Evolutionary conservation across 2,797 vertebrate genomes (phyloP), one percentile per base, ranked within the genome.

Genomic region (Thamnophis elegans): DNA sequence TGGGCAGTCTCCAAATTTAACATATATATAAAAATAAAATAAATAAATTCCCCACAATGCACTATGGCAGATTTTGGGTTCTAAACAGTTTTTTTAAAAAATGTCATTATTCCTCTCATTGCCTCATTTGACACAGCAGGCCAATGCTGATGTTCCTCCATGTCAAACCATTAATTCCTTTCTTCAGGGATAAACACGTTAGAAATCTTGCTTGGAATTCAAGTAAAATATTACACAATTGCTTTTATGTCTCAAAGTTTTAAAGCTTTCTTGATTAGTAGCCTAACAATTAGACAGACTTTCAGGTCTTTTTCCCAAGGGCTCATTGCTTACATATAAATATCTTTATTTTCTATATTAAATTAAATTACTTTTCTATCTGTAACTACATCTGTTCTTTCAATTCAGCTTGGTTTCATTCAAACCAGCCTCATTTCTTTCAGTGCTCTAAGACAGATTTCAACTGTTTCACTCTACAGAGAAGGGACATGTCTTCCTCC

Each of bases 371-470:
- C 22, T 8, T 87, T 65, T 87, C 22, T 86, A 53, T n/a, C 47
- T 18, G 53, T 53, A n/a, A 91, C 78, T n/a, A 51, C 20, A 7
- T 60, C 22, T 59, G 16, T 20, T 8, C 1, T 78, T 88, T 91
- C 60, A 88, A 58, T 88, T 88, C 54, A 55, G 32, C 36, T 58
- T 56, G 62, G 22, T 22, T 78, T 78, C 32, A 65, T 2, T 93
- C 78, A 96, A 91, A 59, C 93, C 62, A n/a, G 56, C 36, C 95
- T 54, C 65, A 54, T 65, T 90, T 92, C 6, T 42, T 26, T 53
- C 42, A 92, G 86, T 55, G 86, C 12, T 87, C 11, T 4, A 56
- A 22, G 87, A 10, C 58, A 56, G 94, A 95, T 90, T 94, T 92
- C 89, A 90, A 55, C 92, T 94, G 93, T 88, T 51, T 73, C 65